A percentile compares a stretch with the other conserved stretches of the same genome.
phyloP scores from a whole-genome alignment of 2,797 vertebrate genomes.

The Pelochelys cantorii region DNA sequence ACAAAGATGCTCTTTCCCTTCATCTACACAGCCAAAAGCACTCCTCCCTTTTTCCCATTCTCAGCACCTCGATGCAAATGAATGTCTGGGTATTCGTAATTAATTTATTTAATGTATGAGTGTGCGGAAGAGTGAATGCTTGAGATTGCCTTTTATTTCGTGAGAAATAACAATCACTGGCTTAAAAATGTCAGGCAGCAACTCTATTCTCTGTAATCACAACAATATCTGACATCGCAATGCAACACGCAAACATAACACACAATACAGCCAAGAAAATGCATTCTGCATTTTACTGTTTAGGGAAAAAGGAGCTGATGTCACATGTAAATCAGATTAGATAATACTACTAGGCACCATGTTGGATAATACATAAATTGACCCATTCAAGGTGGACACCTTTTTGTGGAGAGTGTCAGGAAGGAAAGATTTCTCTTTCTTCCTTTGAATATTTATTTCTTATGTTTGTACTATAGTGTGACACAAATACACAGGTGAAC shows the following conservation, averaged over 20 bases:
- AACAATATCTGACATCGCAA: not conserved
- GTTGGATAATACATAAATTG: not conserved
- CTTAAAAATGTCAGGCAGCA: not conserved
- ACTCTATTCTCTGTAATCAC: not conserved
- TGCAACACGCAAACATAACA: slow-evolving; percentile 35
- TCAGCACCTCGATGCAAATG: not conserved
- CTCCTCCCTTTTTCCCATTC: not conserved
- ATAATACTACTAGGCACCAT: not conserved
- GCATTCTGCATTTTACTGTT: not conserved
- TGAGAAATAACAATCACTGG: not conserved
- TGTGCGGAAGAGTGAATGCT: not conserved
- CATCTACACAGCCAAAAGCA: no score
- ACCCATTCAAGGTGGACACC: not conserved
- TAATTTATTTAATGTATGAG: not conserved
- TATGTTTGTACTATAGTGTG: not conserved
- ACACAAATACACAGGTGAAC: not conserved
- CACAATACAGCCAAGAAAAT: not conserved
- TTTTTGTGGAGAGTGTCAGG: not conserved
- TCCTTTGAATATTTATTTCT: not conserved
- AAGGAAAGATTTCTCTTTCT: not conserved
- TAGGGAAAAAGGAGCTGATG: fast-evolving
- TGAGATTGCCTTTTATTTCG: not conserved
- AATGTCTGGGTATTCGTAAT: not conserved
- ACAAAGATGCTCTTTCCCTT: not conserved
- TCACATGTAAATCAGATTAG: not conserved